Evolutionary conservation across 2,113 vertebrate species (phyloP), one percentile per base, ranked within the genome.

Genomic region (Callipepla squamata): DNA sequence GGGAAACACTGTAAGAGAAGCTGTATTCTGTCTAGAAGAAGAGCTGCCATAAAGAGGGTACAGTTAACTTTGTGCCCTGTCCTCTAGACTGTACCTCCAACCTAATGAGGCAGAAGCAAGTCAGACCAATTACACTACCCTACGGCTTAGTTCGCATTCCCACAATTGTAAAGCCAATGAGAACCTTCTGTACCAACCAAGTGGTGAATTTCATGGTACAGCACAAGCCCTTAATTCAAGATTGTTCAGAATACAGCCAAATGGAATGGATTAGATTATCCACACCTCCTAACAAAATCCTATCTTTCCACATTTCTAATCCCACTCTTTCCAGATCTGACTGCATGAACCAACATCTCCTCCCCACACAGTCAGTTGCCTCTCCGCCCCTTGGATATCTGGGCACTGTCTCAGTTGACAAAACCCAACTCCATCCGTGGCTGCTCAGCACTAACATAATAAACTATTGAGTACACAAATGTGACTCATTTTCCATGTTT

Each of bases 181-280:
- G 7, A 82, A 82, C 14, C 45, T 89, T 91, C 30, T 53, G 68
- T 19, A 42, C 2, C 13, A 4, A 0, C 30, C 19, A 69, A 73
- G n/a, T 19, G 10, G 65, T 8, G 8, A 88, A 62, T 2, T 73
- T 18, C 36, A 79, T 6, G 6, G 62, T 51, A 67, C 10, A 32
- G 83, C n/a, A 44, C 2, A 63, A 68, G 70, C 22, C 48, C 7
- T 25, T 2, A 53, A 58, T 38, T 80, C 62, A 85, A 66, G 26
- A 69, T 45, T 0, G 0, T 17, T 36, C 48, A 45, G 21, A 6
- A 42, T 0, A 87, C 14, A 81, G 26, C 4, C n/a, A 61, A 36
- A 10, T 2, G 5, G 34, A 80, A 77, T 11, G 0, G 3, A 55
- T 38, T 8, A 70, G 23, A 83, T 50, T 30, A 42, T 8, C 74